Base-by-base conservation (phyloP, 2,797 vertebrate species). In the Oryzias sinensis region DNA sequence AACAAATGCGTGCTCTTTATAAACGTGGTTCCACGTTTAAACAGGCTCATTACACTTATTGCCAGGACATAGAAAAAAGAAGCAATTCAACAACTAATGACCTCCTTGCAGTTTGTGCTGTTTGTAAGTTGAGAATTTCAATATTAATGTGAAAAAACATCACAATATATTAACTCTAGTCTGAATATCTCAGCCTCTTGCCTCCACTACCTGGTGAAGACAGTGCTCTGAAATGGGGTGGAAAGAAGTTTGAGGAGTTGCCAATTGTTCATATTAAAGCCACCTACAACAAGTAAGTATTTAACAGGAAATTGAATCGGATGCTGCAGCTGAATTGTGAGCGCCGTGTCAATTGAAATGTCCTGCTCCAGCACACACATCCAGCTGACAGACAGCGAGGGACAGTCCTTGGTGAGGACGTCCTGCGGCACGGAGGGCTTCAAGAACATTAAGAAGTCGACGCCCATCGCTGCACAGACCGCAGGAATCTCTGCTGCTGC, bases 371-470 rank as follows among this genome's bases (percentile, higher is more conserved):
- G 97, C 88, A 98, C 97, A 14, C 96, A 95, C 59, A 86, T 99
- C 80, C 95, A 95, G 60, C 87, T 99, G 2, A 89, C 93, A 0
- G 90, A 93, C 63, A 83, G 82, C 6, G 29, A 76, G 0, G 93
- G 93, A 33, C 65, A 66, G 72, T 83, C 92, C 0, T 27, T 97
- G 13, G 84, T 91, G 47, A 89, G 54, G 5, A 85, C 93, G 0
- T 96, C 96, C 49, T 98, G 97, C 0, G 97, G 96, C 68, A 93
- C 92, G 0, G 97, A 98, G 52, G 97, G 97, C 6, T 99, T 98
- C 77, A 94, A 90, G 72, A 97, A 98, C 0, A 76, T 90, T 66
- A 98, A 92, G 91, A 98, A 96, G 82, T 92, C 91, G 15, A 97
- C 95, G 0, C 88, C 94, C 22, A 76, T 98, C 0, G 97, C 97